Percentiles rank a stretch among this genome's conserved stretches.
Evolutionary conservation across 2,888 invertebrate genomes (phyloP).

Genomic region (Drosophila monieri): DNA sequence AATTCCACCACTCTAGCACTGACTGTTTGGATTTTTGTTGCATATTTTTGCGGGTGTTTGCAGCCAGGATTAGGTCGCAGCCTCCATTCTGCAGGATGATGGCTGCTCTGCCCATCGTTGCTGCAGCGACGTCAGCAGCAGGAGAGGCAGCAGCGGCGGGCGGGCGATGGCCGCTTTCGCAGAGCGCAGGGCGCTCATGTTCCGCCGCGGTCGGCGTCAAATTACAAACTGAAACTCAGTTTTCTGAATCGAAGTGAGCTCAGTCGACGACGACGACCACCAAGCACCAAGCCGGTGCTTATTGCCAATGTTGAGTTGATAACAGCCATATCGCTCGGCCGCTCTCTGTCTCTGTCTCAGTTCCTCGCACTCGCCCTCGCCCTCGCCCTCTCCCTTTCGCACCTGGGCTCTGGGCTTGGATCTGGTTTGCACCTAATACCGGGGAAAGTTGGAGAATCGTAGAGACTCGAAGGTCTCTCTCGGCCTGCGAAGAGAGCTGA

Average conservation of each 20-base stretch:
- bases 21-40: background rate
- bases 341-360: constrained; percentile 11
- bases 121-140: constrained; percentile 26
- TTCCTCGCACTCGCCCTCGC: background rate
- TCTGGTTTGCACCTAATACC: constrained; percentile 31
- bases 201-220: constrained; percentile 73
- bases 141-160: constrained; percentile 23
- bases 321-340: constrained; percentile 67
- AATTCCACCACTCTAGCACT: constrained; percentile 29
- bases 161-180: constrained; percentile 56
- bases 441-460: constrained; percentile 3
- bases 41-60: background rate
- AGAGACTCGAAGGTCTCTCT: constrained; percentile 2
- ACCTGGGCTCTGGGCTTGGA: constrained; percentile 19
- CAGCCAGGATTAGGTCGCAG: constrained; percentile 27
- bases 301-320: constrained; percentile 75
- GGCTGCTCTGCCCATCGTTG: constrained; percentile 25
- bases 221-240: constrained; percentile 67
- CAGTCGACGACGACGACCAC: constrained; percentile 26
- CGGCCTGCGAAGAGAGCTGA: constrained; percentile 5
- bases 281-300: constrained; percentile 51
- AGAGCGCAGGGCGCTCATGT: constrained; percentile 43
- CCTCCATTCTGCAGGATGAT: constrained; percentile 45
- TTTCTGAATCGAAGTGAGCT: constrained; percentile 63
- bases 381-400: constrained; percentile 2